Conservation (phyloP, 1,140 invertebrate genomes). For the Chironomus striatipennis region DNA sequence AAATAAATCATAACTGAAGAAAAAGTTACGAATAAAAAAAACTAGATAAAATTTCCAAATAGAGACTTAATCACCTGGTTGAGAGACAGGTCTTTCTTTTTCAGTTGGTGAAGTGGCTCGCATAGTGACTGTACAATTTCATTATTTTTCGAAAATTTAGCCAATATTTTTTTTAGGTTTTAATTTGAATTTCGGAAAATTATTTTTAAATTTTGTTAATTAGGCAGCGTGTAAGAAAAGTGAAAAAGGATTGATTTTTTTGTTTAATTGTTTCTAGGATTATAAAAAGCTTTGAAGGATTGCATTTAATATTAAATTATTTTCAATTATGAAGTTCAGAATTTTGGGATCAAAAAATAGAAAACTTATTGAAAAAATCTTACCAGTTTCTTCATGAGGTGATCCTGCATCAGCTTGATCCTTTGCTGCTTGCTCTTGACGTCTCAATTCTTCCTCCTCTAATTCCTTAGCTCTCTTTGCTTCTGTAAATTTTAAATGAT, state of each 20-base stretch:
- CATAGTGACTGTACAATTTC: slow-evolving; percentile 24
- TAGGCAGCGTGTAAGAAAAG: slow-evolving; percentile 24
- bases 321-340: too few relatives aligned
- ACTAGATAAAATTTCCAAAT: not conserved
- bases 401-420: slow-evolving; percentile 42
- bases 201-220: not conserved
- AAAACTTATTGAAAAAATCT: not conserved
- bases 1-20: too few relatives aligned
- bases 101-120: slow-evolving; percentile 26
- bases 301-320: not conserved
- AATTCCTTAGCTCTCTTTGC: slow-evolving; percentile 51
- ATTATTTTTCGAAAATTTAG: slow-evolving; percentile 11
- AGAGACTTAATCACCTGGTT: slow-evolving; percentile 25
- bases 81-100: slow-evolving; percentile 27
- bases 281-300: not conserved
- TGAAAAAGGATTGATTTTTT: not conserved
- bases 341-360: not conserved
- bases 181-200: slow-evolving; percentile 14
- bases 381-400: slow-evolving; percentile 37
- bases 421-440: slow-evolving; percentile 35
- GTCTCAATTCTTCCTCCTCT: slow-evolving; percentile 40
- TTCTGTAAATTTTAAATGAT: slow-evolving; percentile 30
- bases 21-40: not conserved
- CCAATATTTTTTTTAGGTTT: not conserved
- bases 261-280: not conserved